Base-by-base conservation (phyloP, 2,113 vertebrate species). In the Ctenodactylus gundi region DNA sequence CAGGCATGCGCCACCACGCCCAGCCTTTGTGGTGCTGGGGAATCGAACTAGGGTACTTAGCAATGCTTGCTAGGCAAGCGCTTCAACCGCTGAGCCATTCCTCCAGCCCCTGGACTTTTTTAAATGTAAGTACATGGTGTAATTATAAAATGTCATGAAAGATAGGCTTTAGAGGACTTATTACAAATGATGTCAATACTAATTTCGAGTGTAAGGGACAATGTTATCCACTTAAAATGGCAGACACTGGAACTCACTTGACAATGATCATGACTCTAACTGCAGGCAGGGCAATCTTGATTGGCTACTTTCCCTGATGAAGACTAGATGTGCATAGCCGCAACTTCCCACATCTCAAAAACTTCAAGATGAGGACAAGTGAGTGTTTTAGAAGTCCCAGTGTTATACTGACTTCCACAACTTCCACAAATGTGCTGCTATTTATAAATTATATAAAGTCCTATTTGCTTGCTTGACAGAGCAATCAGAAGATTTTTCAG, bases 131-230 rank as follows among this genome's bases (percentile, higher is more conserved):
- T 17, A 80, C 80, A 82, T 46, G 55, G 18, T 93, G 3, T 88
- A 95, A 96, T 95, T 94, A 85, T 93, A 75, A 91, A 96, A 94
- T 91, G 27, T 51, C 78, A 53, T 64, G n/a, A 21, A 27, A 94
- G 49, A 84, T 41, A 76, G 11, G 70, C 41, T 92, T 87, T 65
- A 76, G 60, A 60, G 93, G 44, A 94, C 27, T 86, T 85, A 83
- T 23, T 93, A 29, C n/a, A 97, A 95, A 75, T 80, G 82, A 88
- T 53, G 13, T 27, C 64, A 39, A 46, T 41, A 88, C n/a, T 84
- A 72, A 2, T 89, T 95, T 81, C 93, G 86, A 94, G 83, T 90
- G 84, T 77, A 12, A 75, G 75, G 7, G 67, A 90, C 4, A 62
- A 91, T 76, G 3, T 31, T 88, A 10, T 65, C 70, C 60, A 57